phyloP scores from a whole-genome alignment of 2,113 vertebrate species.

The Mixornis gularis region DNA sequence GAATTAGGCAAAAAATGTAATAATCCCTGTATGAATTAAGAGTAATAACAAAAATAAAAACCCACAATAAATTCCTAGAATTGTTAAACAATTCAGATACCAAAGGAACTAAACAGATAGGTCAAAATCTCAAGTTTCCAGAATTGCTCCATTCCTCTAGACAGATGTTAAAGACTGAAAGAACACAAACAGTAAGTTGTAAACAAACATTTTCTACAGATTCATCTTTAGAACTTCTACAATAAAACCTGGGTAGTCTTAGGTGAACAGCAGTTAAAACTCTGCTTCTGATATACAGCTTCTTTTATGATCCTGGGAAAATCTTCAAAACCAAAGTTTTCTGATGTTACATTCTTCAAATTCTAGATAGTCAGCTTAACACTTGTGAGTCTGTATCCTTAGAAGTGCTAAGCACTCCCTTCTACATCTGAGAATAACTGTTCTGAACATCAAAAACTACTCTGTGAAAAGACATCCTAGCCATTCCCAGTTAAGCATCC shows the following conservation, averaged over 20 bases:
- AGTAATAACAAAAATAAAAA: neutral
- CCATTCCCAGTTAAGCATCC: constrained; percentile 30
- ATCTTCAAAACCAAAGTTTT: neutral
- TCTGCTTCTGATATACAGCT: neutral
- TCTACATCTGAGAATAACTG: neutral
- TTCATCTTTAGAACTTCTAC: neutral
- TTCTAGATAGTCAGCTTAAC: constrained; percentile 32
- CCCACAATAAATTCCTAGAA: neutral
- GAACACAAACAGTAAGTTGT: neutral
- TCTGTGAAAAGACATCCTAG: neutral
- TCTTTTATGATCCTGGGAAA: constrained; percentile 44
- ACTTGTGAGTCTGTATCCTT: neutral
- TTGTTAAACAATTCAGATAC: neutral
- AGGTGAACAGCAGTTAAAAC: constrained; percentile 28
- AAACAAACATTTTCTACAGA: neutral
- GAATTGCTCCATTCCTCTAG: neutral
- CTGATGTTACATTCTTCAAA: constrained; percentile 27
- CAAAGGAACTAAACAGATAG: neutral
- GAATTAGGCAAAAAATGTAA: neutral
- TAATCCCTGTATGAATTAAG: neutral
- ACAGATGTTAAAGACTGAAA: neutral
- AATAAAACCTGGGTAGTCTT: constrained; percentile 20
- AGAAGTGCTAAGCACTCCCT: constrained; percentile 1
- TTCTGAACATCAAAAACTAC: constrained; percentile 28
- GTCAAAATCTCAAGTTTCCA: neutral